phyloP scores from a whole-genome alignment of 1,140 invertebrate species.

The Diorhabda carinulata region DNA sequence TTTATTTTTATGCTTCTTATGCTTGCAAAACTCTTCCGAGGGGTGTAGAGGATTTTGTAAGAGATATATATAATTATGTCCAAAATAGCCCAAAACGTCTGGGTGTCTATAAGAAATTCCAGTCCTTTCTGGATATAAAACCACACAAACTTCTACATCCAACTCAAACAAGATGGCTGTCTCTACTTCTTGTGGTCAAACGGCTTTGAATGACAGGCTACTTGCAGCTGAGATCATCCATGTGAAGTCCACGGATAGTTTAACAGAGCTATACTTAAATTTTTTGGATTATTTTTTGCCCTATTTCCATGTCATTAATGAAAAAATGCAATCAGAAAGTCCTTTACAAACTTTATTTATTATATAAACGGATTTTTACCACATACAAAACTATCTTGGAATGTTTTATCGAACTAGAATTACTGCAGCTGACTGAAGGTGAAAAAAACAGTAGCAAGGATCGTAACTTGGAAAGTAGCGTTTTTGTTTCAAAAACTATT shows the following conservation, averaged over 20 bases:
- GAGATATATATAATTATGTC: neutral
- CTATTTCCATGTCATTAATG: too few species aligned
- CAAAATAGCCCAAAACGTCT: conserved; percentile 5
- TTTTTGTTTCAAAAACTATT: too few species aligned
- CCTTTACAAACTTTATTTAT: too few species aligned
- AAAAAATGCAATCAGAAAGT: too few species aligned
- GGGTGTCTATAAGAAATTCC: neutral
- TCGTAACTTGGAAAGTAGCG: too few species aligned
- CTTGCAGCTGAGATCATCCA: conserved; percentile 8
- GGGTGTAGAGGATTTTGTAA: neutral
- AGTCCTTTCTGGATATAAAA: conserved; percentile 34
- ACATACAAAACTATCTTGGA: too few species aligned
- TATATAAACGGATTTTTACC: too few species aligned
- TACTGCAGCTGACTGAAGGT: too few species aligned
- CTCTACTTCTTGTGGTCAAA: conserved; percentile 39
- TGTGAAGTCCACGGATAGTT: neutral
- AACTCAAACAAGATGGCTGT: conserved; percentile 35
- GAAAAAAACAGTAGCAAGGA: too few species aligned
- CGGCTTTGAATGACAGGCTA: conserved; percentile 26
- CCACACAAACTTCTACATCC: conserved; percentile 34
- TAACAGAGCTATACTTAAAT: neutral
- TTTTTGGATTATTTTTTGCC: too few species aligned
- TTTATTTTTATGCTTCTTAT: neutral
- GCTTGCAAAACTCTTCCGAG: neutral
- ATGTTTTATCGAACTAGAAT: too few species aligned